Conservation (phyloP, 2,113 vertebrate genomes). For the Apaloderma vittatum region DNA sequence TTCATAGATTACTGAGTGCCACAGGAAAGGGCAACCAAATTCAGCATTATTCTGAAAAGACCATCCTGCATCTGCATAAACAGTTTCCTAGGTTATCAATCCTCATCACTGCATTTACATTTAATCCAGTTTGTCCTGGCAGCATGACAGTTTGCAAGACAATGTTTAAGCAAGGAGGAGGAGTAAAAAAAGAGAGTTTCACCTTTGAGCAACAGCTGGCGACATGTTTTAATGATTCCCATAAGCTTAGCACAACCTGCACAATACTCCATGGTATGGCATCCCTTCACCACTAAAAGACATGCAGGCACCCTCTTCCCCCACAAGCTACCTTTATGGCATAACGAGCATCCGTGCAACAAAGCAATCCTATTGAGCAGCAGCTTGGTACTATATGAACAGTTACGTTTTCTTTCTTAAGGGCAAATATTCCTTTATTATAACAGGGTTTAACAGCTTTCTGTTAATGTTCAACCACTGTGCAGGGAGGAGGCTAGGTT, state of each 20-base stretch:
- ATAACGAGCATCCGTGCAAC: neutral
- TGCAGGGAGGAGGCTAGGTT: neutral
- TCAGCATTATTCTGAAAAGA: neutral
- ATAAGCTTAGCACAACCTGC: neutral
- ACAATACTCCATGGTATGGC: fast-evolving
- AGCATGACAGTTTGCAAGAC: neutral
- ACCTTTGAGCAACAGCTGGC: neutral
- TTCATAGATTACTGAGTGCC: neutral
- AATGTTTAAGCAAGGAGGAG: neutral
- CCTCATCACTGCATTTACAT: neutral
- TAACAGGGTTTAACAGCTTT: neutral
- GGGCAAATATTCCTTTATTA: neutral
- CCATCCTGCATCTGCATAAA: neutral
- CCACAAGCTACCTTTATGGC: neutral
- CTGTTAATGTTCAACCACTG: neutral
- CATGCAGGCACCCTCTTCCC: neutral
- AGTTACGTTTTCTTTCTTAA: neutral
- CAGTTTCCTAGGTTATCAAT: neutral
- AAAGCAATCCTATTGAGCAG: neutral
- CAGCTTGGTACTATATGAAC: neutral
- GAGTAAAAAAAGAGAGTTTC: neutral
- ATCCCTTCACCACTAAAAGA: neutral
- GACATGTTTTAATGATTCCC: neutral
- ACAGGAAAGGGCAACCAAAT: neutral
- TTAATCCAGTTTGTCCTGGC: neutral